A percentile compares a stretch with the other conserved stretches of the same genome.
Evolutionary conservation across 2,888 invertebrate species (phyloP).

Genomic region (Mactromeris polynyma): DNA sequence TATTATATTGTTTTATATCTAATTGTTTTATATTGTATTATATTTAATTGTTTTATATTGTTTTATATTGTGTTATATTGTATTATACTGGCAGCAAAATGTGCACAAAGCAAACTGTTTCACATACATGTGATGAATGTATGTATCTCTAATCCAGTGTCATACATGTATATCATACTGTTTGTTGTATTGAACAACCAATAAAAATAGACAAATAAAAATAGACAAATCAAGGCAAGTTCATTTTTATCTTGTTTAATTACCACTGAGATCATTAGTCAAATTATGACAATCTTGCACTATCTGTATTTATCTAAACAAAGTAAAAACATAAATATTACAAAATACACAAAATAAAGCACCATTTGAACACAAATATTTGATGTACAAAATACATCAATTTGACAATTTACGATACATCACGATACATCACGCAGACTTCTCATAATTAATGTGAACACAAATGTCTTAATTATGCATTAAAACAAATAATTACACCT

Average conservation of each 20-base stretch:
- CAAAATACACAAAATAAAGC: constrained; percentile 18
- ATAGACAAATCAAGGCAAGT: not conserved
- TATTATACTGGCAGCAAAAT: no score
- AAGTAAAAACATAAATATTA: constrained; percentile 19
- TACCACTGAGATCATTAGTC: not conserved
- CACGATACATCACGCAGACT: not conserved
- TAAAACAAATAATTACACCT: not conserved
- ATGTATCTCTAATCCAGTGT: no score
- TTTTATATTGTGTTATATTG: no score
- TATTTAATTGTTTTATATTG: no score
- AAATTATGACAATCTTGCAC: not conserved
- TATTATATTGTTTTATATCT: no score
- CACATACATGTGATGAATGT: no score
- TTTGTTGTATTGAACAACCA: no score
- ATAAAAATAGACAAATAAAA: not conserved
- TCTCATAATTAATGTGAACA: not conserved
- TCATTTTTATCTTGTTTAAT: constrained; percentile 3
- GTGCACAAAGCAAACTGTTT: no score
- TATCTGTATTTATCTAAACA: constrained; percentile 11
- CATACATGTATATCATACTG: no score
- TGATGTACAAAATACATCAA: not conserved
- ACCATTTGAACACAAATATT: constrained; percentile 5
- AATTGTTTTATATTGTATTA: no score
- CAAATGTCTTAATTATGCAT: not conserved
- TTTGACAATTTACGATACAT: not conserved